These are phyloP conservation scores for Parnassius orleans DNA, from an alignment of 2,888 invertebrate genomes.

Conservation along the genomic window DNA sequence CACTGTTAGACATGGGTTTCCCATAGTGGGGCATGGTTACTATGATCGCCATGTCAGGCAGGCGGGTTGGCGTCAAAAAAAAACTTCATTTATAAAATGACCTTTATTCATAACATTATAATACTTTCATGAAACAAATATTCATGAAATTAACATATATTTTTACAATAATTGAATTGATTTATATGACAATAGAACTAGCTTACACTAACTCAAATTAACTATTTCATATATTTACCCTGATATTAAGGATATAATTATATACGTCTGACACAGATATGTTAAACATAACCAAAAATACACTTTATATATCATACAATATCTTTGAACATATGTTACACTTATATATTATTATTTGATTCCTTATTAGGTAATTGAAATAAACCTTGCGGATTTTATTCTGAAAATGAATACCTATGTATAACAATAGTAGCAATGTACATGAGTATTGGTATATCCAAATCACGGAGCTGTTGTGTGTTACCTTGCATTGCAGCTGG, in stretches of 20 bases:
- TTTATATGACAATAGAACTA: conserved; percentile 32
- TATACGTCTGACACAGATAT: conserved; percentile 38
- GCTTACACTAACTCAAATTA: conserved; percentile 8
- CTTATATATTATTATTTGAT: too few species aligned
- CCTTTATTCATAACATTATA: too few species aligned
- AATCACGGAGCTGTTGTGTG: conserved; percentile 63
- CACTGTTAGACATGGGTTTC: too few species aligned
- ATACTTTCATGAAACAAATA: too few species aligned
- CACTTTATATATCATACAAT: background rate
- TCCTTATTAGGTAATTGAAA: background rate
- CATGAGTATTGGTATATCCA: conserved; percentile 45
- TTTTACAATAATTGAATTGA: conserved; percentile 15
- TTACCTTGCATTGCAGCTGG: conserved; percentile 93
- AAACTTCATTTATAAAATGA: too few species aligned
- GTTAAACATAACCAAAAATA: background rate
- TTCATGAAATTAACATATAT: too few species aligned
- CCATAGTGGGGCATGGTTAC: too few species aligned
- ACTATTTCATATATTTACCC: conserved; percentile 49
- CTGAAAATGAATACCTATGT: conserved; percentile 8
- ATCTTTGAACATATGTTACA: background rate
- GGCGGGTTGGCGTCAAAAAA: too few species aligned
- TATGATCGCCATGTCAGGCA: too few species aligned
- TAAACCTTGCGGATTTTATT: background rate
- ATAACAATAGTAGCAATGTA: conserved; percentile 33
- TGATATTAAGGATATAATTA: conserved; percentile 58